phyloP scores from a whole-genome alignment of 2,888 invertebrate genomes.

The Drosophila birchii region DNA sequence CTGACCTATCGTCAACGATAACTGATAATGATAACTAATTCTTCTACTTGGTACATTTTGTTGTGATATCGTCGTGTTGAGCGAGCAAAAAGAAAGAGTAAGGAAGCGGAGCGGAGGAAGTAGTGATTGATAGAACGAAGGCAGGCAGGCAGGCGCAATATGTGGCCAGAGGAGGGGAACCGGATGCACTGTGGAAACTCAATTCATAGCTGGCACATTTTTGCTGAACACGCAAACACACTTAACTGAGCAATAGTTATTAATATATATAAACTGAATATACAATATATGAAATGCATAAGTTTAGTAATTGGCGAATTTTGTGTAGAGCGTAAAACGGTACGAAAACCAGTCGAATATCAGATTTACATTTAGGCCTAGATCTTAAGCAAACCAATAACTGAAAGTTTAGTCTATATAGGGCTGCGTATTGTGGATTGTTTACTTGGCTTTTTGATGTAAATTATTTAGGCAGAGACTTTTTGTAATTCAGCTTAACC shows the following conservation, averaged over 20 bases:
- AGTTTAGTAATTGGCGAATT: slow-evolving; percentile 80
- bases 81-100: slow-evolving; percentile 66
- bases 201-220: slow-evolving; percentile 64
- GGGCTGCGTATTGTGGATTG: slow-evolving; percentile 59
- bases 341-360: slow-evolving; percentile 67
- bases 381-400: slow-evolving; percentile 55
- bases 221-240: slow-evolving; percentile 72
- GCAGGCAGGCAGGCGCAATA: slow-evolving; percentile 23
- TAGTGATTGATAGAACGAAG: not conserved
- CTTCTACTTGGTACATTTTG: slow-evolving; percentile 81
- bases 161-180: slow-evolving; percentile 21
- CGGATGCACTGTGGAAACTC: slow-evolving; percentile 41
- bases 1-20: slow-evolving; percentile 37
- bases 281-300: slow-evolving; percentile 57
- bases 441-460: slow-evolving; percentile 68
- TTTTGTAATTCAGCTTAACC: slow-evolving; percentile 69
- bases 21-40: slow-evolving; percentile 73
- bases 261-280: slow-evolving; percentile 57
- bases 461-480: slow-evolving; percentile 60
- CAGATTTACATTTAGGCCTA: slow-evolving; percentile 73
- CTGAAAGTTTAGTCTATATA: slow-evolving; percentile 44
- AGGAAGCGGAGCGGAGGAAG: not conserved
- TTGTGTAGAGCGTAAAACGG: slow-evolving; percentile 70
- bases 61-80: slow-evolving; percentile 80
- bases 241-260: slow-evolving; percentile 77